phyloP scores from a whole-genome alignment of 2,113 vertebrate species.

The Rhodinocichla rosea region DNA sequence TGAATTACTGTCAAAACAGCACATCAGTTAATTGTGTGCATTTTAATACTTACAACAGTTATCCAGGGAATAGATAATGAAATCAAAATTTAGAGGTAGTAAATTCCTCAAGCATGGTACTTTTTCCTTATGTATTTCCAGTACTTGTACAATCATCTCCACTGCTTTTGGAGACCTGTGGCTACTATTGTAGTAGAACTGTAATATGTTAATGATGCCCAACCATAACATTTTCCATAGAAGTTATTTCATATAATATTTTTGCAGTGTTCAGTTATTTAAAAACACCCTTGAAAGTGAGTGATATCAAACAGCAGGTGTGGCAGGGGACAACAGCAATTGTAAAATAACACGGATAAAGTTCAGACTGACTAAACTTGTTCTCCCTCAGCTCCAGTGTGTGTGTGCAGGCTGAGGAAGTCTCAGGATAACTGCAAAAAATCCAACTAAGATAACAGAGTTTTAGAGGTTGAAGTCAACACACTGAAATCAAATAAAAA shows the following conservation, averaged over 20 bases:
- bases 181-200: neutral
- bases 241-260: neutral
- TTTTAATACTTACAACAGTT: neutral
- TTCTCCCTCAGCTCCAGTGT: neutral
- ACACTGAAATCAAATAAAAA: neutral
- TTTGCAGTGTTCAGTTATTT: neutral
- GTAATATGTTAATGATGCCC: neutral
- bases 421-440: neutral
- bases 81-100: neutral
- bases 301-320: neutral
- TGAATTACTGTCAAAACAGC: neutral
- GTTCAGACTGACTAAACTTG: neutral
- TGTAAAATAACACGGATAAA: neutral
- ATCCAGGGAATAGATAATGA: neutral
- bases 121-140: neutral
- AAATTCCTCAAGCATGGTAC: neutral
- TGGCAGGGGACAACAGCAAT: neutral
- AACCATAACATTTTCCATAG: neutral
- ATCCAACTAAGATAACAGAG: neutral
- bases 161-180: neutral
- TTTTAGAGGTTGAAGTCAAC: neutral
- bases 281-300: neutral
- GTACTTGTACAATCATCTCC: neutral
- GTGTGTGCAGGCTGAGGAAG: accelerated
- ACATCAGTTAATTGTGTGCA: neutral